Conservation (phyloP, 2,797 vertebrate species). For the Rhadinocentrus ornatus region DNA sequence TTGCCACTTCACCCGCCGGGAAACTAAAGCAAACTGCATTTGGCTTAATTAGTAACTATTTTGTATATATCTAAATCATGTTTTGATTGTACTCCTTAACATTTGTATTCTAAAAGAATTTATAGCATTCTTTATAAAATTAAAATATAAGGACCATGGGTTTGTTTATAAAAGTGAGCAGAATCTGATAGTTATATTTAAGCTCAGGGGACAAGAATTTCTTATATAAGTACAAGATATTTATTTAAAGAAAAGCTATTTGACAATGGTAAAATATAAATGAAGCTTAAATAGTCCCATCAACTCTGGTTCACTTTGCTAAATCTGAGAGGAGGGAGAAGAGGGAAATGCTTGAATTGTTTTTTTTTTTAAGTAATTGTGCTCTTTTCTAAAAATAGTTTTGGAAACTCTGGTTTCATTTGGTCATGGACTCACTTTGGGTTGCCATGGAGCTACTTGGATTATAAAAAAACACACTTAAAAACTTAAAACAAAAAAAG, state of each 20-base stretch:
- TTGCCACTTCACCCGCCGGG: background rate
- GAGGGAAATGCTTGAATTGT: background rate
- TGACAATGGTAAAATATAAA: background rate
- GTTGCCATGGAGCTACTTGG: slow-evolving; percentile 24
- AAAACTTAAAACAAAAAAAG: background rate
- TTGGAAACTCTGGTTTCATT: slow-evolving; percentile 16
- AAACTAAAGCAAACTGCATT: background rate
- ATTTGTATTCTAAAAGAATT: no score
- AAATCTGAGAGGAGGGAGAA: background rate
- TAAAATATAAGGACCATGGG: no score
- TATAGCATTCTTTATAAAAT: no score
- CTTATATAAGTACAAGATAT: no score
- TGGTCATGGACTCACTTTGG: slow-evolving; percentile 11
- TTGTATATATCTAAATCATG: background rate
- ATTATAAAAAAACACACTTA: slow-evolving; percentile 7
- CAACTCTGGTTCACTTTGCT: background rate
- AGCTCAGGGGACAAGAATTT: no score
- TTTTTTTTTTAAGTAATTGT: slow-evolving; percentile 6
- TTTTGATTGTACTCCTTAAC: no score
- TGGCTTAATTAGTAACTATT: background rate
- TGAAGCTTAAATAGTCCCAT: background rate
- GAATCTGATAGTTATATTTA: no score
- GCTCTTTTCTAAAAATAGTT: slow-evolving; percentile 28
- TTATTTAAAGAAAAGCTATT: background rate
- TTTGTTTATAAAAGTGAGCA: no score